phyloP scores from a whole-genome alignment of 2,113 vertebrate genomes.

The Sardina pilchardus region DNA sequence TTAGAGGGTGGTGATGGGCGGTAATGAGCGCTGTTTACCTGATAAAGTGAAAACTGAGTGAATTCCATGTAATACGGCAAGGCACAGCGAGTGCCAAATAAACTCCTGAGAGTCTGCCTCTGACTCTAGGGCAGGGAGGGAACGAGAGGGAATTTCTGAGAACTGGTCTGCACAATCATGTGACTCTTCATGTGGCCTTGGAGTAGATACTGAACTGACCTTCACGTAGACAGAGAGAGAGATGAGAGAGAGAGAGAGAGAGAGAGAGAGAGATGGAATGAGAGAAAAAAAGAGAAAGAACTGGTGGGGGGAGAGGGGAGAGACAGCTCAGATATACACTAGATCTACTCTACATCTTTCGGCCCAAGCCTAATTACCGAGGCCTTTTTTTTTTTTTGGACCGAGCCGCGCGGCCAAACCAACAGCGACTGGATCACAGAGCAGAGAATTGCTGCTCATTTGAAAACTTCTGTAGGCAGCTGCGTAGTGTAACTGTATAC shows the following conservation, averaged over 20 bases:
- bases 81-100: no score
- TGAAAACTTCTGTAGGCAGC: neutral
- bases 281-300: constrained; percentile 25
- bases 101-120: neutral
- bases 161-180: constrained; percentile 44
- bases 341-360: neutral
- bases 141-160: constrained; percentile 28
- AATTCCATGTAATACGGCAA: no score
- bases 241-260: constrained; percentile 8
- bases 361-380: neutral
- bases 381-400: neutral
- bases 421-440: no score
- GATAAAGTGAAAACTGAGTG: no score
- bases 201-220: constrained; percentile 49
- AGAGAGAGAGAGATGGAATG: neutral
- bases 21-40: no score
- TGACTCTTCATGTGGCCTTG: constrained; percentile 53
- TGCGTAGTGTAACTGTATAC: no score
- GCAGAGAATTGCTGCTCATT: neutral
- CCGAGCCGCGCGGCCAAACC: neutral
- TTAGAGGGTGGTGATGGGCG: no score
- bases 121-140: constrained; percentile 18
- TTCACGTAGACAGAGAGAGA: constrained; percentile 44
- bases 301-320: constrained; percentile 32
- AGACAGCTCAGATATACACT: neutral